Conservation (phyloP, 1,140 invertebrate genomes). For the Nomia melanderi region DNA sequence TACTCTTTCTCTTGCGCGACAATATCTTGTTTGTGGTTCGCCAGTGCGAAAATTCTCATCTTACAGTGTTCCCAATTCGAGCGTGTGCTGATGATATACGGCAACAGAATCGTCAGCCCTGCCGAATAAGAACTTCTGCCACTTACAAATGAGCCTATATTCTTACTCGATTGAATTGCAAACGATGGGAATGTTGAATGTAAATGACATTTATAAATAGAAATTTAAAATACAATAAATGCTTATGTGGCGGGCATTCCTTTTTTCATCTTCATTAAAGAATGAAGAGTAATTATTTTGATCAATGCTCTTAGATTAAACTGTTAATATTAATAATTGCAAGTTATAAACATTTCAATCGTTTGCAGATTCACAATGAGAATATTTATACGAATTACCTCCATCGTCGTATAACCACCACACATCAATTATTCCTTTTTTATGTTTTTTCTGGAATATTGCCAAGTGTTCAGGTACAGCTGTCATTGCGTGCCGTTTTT, state of each 20-base stretch:
- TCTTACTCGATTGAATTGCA: conserved; percentile 1
- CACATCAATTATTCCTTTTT: conserved; percentile 92
- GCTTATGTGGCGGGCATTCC: too few relatives aligned
- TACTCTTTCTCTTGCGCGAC: conserved; percentile 95
- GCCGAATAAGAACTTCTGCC: conserved; percentile 60
- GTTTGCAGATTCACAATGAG: neutral
- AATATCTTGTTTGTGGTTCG: conserved; percentile 91
- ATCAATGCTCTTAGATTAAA: too few relatives aligned
- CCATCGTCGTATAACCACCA: conserved; percentile 99
- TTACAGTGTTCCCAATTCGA: conserved; percentile 92
- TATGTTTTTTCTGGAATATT: conserved; percentile 85
- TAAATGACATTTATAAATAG: neutral
- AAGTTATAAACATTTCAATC: conserved; percentile 6
- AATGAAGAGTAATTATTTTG: too few relatives aligned
- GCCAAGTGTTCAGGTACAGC: conserved; percentile 81
- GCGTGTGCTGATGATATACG: conserved; percentile 95
- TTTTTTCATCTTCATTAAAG: too few relatives aligned
- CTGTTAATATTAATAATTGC: neutral
- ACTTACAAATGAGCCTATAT: conserved; percentile 61
- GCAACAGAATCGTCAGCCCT: conserved; percentile 94
- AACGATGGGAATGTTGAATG: conserved; percentile 13
- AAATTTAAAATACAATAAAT: neutral
- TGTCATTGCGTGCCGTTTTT: conserved; percentile 71
- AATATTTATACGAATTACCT: conserved; percentile 80
- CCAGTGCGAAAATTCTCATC: conserved; percentile 94